Conservation (phyloP, 2,113 vertebrate genomes). For the Chamaetylas fuelleborni region DNA sequence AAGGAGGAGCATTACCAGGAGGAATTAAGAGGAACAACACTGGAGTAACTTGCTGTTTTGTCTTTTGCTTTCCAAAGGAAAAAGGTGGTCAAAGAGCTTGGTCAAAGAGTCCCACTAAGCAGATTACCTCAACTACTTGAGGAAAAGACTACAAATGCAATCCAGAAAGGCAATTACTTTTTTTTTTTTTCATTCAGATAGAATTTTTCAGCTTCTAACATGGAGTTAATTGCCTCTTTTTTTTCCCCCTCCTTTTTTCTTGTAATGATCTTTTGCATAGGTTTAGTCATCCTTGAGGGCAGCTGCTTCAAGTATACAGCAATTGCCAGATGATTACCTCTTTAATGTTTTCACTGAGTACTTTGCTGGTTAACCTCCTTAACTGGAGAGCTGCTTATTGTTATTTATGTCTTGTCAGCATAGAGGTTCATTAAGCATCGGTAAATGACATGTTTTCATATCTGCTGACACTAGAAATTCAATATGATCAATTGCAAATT, state of each 20-base stretch:
- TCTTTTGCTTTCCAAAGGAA: not conserved
- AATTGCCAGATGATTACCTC: conserved; percentile 51
- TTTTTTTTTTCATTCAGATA: not conserved
- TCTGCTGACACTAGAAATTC: conserved; percentile 38
- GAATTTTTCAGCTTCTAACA: conserved; percentile 2
- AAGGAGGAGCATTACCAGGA: not conserved
- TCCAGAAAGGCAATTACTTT: not conserved
- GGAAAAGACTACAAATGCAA: not conserved
- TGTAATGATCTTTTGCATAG: not conserved
- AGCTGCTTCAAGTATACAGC: not conserved
- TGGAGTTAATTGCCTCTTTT: not conserved
- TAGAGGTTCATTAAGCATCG: conserved; percentile 52
- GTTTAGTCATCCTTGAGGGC: conserved; percentile 19
- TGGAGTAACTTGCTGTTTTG: not conserved
- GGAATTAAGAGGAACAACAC: not conserved
- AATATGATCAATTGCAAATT: conserved; percentile 26
- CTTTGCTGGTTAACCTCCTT: conserved; percentile 45
- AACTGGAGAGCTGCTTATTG: conserved; percentile 60
- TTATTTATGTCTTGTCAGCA: conserved; percentile 49
- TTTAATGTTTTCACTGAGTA: conserved; percentile 1
- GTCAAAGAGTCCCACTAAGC: not conserved
- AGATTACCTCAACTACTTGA: not conserved
- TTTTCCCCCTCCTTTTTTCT: not conserved
- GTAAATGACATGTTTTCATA: conserved; percentile 43
- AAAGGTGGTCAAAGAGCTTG: not conserved